These are phyloP conservation scores for Lampris megalopsis DNA, from an alignment of 2,113 vertebrate genomes.

Conservation along the genomic window DNA sequence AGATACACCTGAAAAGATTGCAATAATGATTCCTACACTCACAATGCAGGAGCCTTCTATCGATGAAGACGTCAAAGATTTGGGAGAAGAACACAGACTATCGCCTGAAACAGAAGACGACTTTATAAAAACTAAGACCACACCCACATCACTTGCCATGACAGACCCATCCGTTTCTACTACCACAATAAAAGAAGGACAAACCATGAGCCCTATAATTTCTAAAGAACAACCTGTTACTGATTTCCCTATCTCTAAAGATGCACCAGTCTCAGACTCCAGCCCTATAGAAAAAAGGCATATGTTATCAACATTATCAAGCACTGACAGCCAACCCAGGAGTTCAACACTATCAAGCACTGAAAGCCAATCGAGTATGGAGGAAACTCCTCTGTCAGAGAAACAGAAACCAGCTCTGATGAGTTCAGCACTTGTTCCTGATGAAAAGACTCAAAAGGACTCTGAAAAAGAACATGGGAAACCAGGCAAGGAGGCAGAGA, in stretches of 20 bases:
- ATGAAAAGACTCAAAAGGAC: slow-evolving; percentile 20
- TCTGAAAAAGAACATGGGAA: slow-evolving; percentile 56
- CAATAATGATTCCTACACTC: slow-evolving; percentile 59
- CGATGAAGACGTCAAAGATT: slow-evolving; percentile 67
- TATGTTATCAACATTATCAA: slow-evolving; percentile 44
- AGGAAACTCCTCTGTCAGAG: slow-evolving; percentile 57
- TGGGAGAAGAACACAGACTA: slow-evolving; percentile 38
- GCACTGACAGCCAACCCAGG: slow-evolving; percentile 58
- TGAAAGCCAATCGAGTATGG: slow-evolving; percentile 62
- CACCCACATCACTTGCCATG: slow-evolving; percentile 32
- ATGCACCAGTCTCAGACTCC: slow-evolving; percentile 26
- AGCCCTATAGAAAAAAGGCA: slow-evolving; percentile 44
- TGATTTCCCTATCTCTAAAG: slow-evolving; percentile 17
- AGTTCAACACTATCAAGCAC: slow-evolving; percentile 56
- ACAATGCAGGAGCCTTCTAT: slow-evolving; percentile 71
- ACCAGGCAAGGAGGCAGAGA: slow-evolving; percentile 75
- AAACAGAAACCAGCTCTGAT: slow-evolving; percentile 18
- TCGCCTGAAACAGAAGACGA: slow-evolving; percentile 47
- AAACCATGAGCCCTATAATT: background rate
- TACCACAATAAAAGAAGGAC: slow-evolving; percentile 38
- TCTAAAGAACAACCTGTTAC: slow-evolving; percentile 28
- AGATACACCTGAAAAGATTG: slow-evolving; percentile 26
- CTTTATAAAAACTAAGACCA: slow-evolving; percentile 43
- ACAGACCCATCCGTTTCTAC: slow-evolving; percentile 45
- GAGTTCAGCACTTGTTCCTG: slow-evolving; percentile 11